Conservation (phyloP, 2,888 invertebrate genomes). For the Nowickia ferox region DNA sequence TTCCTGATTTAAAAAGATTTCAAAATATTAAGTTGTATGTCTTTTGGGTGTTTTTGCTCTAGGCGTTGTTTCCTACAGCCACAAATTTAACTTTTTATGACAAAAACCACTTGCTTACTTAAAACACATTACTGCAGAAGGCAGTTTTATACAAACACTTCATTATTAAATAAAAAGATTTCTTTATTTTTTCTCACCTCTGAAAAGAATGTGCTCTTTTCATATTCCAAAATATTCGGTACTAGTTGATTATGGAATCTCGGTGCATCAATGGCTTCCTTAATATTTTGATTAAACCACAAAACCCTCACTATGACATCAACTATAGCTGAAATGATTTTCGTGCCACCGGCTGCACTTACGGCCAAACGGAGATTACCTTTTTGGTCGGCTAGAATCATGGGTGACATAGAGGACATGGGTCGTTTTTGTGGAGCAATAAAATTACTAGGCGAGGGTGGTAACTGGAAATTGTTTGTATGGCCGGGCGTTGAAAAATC, state of each 20-base stretch:
- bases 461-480: conserved; percentile 89
- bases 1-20: no score
- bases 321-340: conserved; percentile 91
- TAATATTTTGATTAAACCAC: conserved; percentile 87
- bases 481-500: conserved; percentile 93
- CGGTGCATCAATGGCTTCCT: conserved; percentile 88
- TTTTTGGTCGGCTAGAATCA: conserved; percentile 88
- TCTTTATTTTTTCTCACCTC: conserved; percentile 73
- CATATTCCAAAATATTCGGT: conserved; percentile 89
- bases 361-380: conserved; percentile 87
- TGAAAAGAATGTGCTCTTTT: conserved; percentile 84
- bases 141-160: not conserved
- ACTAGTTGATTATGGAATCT: conserved; percentile 94
- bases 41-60: no score
- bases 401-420: conserved; percentile 95
- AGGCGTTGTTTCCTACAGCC: no score
- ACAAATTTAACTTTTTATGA: no score
- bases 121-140: not conserved
- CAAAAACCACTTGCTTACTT: no score
- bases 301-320: conserved; percentile 86
- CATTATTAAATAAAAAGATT: not conserved
- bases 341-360: conserved; percentile 95
- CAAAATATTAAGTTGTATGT: no score
- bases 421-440: conserved; percentile 92
- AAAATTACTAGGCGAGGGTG: conserved; percentile 91